Evolutionary conservation across 23 tunicate species (phyloP), one percentile per base, ranked within the genome.

Genomic region (Trididemnum miniatum): DNA sequence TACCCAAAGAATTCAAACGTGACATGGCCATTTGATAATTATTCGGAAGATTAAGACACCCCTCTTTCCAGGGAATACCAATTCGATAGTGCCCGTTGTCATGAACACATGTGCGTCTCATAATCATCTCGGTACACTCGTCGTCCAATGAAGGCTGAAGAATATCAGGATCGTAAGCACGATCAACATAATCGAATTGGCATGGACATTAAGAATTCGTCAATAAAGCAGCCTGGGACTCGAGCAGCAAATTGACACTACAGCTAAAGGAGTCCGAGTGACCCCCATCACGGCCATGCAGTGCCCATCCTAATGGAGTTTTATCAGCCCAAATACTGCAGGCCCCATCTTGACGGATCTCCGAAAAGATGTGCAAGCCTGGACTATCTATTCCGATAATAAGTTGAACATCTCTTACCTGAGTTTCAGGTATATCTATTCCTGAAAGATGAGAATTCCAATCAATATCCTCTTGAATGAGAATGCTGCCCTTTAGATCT

Each of bases 121-220:
- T 15, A 39, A 7, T 7, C 59, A 20, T 30, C 30, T 38, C 57
- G 30, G 79, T 59, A 3, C 57, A 4, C 38, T 73, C 59, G 27
- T 37, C 59, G 31, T 73, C 59, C 9, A 39, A 59, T 7, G 57
- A 73, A 20, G 79, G 79, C 29, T 26, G 38, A 31, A 30, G 38
- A 67, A 32, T n/a, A 12, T 67, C 75, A 12, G 38, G 38, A n/a
- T 67, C 75, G 38, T 38, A 67, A 4, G 67, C 67, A 62, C 67
- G 67, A 62, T 62, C 67, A 4, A 67, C 38, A 67, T 67, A 67
- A 67, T 67, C 75, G 32, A 67, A 67, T 67, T 67, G 75, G 32
- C 75, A 67, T 4, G 75, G 75, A 38, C 75, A 67, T 3, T 31
- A 2, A 4, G 75, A 12, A 33, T 67, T n/a, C 3, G n/a, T 4